Evolutionary conservation across 1,140 invertebrate species (phyloP), one percentile per base, ranked within the genome.

Genomic region (Brachystomella parvula): DNA sequence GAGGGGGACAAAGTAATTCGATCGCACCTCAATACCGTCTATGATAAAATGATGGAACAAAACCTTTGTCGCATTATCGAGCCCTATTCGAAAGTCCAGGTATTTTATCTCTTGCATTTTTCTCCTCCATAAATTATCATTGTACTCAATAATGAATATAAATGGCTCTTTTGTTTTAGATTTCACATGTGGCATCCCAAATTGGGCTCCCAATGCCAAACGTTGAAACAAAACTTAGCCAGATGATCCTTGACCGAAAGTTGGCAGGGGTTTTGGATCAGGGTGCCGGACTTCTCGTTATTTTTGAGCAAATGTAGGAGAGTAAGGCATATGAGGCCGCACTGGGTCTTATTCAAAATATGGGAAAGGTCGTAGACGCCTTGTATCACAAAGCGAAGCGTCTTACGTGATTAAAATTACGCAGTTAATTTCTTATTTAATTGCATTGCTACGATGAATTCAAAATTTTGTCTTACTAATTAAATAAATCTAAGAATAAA

Each of bases 211-310:
- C 89, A 12, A 86, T 92, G 79, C 83, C 89, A 59, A 87, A 89
- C 81, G 95, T 99, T 53, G 97, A 99, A 78, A 96, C 96, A 79
- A 99, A 99, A 80, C 79, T 99, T 21, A 98, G 96, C 29, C 96
- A 99, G 79, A 99, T 99, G 97, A 99, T 99, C 77, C 81, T 99
- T 75, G 97, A 99, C 79, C 94, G 96, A 72, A 99, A 99, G 79
- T 87, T 99, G 70, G 85, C 88, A 81, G 94, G 96, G 24, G 97
- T 98, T 73, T 82, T 99, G 57, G 96, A 99, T 82, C 97, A 99
- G 82, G 96, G 94, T 60, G 92, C 94, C 79, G 96, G 90, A 68
- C 93, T 99, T 17, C 81, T 99, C 31, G 94, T 99, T 72, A 92
- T 99, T 12, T 99, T 97, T 80, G 96, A 99, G 78, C 92, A 94